Conservation (phyloP, 1,140 invertebrate genomes). For the Solenopsis fugax region DNA sequence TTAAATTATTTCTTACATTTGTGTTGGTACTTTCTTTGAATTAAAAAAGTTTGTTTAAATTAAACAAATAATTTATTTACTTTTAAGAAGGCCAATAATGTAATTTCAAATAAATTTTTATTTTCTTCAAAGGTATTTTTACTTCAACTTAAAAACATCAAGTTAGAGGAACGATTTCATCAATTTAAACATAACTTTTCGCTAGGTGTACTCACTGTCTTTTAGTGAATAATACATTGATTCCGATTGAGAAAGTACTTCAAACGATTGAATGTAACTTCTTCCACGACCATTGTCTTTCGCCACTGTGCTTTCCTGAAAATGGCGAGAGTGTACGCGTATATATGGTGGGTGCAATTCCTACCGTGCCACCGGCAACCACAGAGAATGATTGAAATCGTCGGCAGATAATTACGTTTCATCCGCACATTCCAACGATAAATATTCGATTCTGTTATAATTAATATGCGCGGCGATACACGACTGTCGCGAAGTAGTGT, state of each 20-base stretch:
- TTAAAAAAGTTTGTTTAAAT: no score
- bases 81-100: no score
- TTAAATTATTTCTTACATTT: no score
- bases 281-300: background rate
- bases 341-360: background rate
- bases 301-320: background rate
- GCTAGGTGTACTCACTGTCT: no score
- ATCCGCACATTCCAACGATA: background rate
- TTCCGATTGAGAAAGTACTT: background rate
- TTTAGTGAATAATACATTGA: no score
- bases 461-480: background rate
- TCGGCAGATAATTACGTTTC: constrained; percentile 1
- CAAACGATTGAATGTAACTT: background rate
- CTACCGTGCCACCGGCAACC: background rate
- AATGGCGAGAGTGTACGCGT: background rate
- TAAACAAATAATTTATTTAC: no score
- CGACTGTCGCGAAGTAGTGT: background rate
- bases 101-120: no score
- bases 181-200: no score
- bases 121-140: no score
- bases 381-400: constrained; percentile 41
- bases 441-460: background rate
- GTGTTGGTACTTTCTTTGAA: no score
- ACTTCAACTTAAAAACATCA: no score
- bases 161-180: no score